Evolutionary conservation across 2,797 vertebrate genomes (phyloP), one percentile per base, ranked within the genome.

Genomic region (Rhinichthys osculus): DNA sequence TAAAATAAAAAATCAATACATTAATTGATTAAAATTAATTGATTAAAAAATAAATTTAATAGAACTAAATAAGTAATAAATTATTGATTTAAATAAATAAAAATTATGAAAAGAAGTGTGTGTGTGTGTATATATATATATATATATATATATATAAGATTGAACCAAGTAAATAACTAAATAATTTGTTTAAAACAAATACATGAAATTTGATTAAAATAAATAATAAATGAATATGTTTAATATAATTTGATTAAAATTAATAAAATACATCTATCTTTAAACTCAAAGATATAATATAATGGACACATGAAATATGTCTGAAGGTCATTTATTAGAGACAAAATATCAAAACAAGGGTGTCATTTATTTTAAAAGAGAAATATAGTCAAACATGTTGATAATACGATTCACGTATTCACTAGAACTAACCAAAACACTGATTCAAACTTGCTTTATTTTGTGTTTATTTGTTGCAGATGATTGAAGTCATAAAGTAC

Each of bases 401-500:
- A 10, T 59, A 9, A 9, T 21, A 57, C 3, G 17, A 19, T 35
- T 33, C 9, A 42, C n/a, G 3, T 14, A 4, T 8, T 33, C 16
- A 19, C 64, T 9, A 9, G 38, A 38, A 38, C 7, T 30, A 6
- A 7, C 2, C 14, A 4, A 19, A 30, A 62, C 4, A 6, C 38
- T 38, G 38, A 38, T 38, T 38, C 1, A 38, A 38, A 38, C 38
- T 38, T 5, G 5, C 38, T 38, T 38, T 38, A 38, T 38, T 35
- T 38, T 38, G 38, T 38, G 47, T 50, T 17, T 6, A 16, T 44
- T 52, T 52, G 35, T 27, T 52, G 57, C 92, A 99, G 98, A 98
- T 99, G 97, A 99, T 99, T 93, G 98, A 99, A 95, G 96, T 97
- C 87, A 98, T 99, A 93, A 99, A 97, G 93, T 97, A 99, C 91